Evolutionary conservation across 2,888 invertebrate genomes (phyloP).

Genomic region (Seira sanloemensis): DNA sequence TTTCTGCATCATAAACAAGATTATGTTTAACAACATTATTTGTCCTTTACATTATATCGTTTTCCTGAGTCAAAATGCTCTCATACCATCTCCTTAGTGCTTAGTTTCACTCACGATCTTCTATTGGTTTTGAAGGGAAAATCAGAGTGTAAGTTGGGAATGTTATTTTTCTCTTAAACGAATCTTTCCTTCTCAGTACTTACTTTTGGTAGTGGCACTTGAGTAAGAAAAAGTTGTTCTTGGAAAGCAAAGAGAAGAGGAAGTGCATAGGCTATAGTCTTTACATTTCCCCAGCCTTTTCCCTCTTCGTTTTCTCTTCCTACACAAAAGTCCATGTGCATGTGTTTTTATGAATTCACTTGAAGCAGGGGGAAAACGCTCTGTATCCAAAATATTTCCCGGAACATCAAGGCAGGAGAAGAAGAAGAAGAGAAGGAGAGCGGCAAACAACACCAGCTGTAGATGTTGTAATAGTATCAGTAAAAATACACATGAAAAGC

Average conservation of each 20-base stretch:
- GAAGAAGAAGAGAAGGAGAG: not conserved
- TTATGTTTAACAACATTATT: too few relatives aligned
- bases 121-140: slow-evolving; percentile 62
- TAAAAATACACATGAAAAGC: not conserved
- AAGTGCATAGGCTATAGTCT: not conserved
- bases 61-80: too few relatives aligned
- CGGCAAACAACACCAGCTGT: not conserved
- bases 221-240: not conserved
- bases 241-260: not conserved
- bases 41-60: too few relatives aligned
- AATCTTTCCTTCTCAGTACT: slow-evolving; percentile 11
- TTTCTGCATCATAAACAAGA: too few relatives aligned
- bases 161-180: slow-evolving; percentile 44
- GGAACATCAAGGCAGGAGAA: not conserved
- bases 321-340: not conserved
- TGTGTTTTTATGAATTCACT: not conserved
- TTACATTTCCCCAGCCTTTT: not conserved
- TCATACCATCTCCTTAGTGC: too few relatives aligned
- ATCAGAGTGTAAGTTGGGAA: slow-evolving; percentile 60
- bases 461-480: slow-evolving; percentile 4
- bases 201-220: not conserved
- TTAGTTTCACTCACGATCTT: slow-evolving; percentile 25
- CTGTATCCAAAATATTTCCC: not conserved
- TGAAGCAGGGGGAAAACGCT: not conserved
- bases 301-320: not conserved